Evolutionary conservation across 2,797 vertebrate species (phyloP), one percentile per base, ranked within the genome.

Genomic region (Furcifer pardalis): DNA sequence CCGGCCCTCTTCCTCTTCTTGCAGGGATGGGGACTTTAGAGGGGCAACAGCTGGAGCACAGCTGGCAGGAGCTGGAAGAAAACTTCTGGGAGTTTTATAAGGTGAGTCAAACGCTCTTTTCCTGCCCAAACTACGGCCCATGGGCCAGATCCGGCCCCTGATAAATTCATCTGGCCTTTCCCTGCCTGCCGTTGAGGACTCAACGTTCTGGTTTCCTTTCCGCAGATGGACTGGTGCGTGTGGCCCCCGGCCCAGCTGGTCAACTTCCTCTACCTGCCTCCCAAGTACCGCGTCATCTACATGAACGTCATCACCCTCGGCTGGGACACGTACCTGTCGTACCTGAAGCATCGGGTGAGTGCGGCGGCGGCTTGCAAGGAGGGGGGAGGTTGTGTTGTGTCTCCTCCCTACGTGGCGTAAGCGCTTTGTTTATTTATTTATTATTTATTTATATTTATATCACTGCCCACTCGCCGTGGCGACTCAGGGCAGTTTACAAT

Each of bases 41-140:
- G 87, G 97, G 98, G 65, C 96, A 96, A 42, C 91, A 94, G 0
- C 84, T 96, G 60, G 91, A 92, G 0, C 90, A 97, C 52, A 97
- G 97, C 90, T 96, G 89, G 91, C 88, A 84, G 27, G 98, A 99
- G 88, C 96, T 99, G 44, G 96, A 83, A 91, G 94, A 94, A 71
- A 99, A 99, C 87, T 99, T 99, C 85, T 98, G 97, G 98, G 98
- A 99, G 56, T 97, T 99, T 69, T 98, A 98, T 83, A 98, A 97
- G 97, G 98, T 97, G 91, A 89, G 8, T 5, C n/a, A n/a, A n/a
- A n/a, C n/a, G n/a, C 0, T 3, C 0, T 13, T 0, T 0, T 7
- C 7, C 15, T 25, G 0, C 9, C 1, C 0, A 1, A 9, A 5
- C 0, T 13, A 7, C 3, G 5, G 12, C 13, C 15, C 0, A n/a